Evolutionary conservation across 2,888 invertebrate genomes (phyloP).

Genomic region (Mimumesa dahlbomi): DNA sequence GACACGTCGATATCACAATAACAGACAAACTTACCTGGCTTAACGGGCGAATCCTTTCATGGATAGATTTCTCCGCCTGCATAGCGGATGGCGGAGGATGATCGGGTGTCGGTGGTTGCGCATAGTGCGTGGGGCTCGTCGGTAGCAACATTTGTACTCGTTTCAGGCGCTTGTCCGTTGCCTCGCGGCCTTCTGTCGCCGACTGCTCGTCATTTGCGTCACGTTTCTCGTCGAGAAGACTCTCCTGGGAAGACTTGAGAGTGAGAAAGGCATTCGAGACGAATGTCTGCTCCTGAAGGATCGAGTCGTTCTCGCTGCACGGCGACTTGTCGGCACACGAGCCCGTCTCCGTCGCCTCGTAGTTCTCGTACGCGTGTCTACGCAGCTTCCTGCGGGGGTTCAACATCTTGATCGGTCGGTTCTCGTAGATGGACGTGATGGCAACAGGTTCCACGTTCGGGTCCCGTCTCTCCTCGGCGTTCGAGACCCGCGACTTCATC

Average conservation of each 20-base stretch:
- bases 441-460: constrained; percentile 85
- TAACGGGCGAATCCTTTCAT: constrained; percentile 92
- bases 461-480: constrained; percentile 74
- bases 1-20: too few species aligned
- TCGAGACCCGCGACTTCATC: constrained; percentile 84
- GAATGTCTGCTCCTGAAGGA: constrained; percentile 78
- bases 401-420: constrained; percentile 86
- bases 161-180: constrained; percentile 76
- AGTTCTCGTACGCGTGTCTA: constrained; percentile 84
- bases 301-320: constrained; percentile 72
- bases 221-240: constrained; percentile 83
- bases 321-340: constrained; percentile 81
- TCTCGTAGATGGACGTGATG: constrained; percentile 88
- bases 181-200: constrained; percentile 68
- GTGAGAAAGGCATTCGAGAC: constrained; percentile 83
- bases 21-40: constrained; percentile 90
- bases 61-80: constrained; percentile 93
- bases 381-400: constrained; percentile 87
- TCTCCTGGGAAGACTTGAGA: constrained; percentile 83
- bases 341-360: constrained; percentile 82
- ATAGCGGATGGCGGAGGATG: constrained; percentile 95
- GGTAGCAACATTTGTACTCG: constrained; percentile 83
- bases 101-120: constrained; percentile 96
- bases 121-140: constrained; percentile 93
- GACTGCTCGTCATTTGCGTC: constrained; percentile 81